These are phyloP conservation scores for Cerceris rybyensis DNA, from an alignment of 2,888 invertebrate genomes.

Conservation along the genomic window DNA sequence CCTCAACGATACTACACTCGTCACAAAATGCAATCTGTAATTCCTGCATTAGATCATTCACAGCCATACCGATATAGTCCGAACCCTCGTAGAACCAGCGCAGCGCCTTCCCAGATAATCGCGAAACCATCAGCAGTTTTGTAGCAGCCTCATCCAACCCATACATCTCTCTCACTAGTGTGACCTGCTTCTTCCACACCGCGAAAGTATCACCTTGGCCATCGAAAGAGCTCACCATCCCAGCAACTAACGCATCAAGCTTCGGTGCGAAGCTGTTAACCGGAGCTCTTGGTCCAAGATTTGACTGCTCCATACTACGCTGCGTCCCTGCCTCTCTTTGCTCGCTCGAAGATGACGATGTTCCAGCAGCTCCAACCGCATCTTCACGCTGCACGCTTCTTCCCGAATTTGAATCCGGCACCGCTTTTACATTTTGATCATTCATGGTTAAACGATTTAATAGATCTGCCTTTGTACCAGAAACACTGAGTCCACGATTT, in stretches of 20 bases:
- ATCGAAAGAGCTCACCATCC: conserved; percentile 20
- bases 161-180: conserved; percentile 22
- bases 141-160: conserved; percentile 14
- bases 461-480: neutral
- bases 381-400: neutral
- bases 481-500: neutral
- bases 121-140: conserved; percentile 26
- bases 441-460: neutral
- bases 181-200: conserved; percentile 29
- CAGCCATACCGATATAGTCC: conserved; percentile 25
- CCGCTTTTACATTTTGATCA: neutral
- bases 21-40: conserved; percentile 26
- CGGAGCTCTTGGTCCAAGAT: neutral
- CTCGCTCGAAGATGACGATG: neutral
- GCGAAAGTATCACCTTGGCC: conserved; percentile 22
- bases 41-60: conserved; percentile 9
- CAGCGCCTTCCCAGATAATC: conserved; percentile 21
- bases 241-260: conserved; percentile 1
- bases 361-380: neutral
- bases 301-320: neutral
- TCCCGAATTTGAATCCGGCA: neutral
- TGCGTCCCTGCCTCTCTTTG: neutral
- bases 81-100: conserved; percentile 40
- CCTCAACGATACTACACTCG: conserved; percentile 4
- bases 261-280: neutral